These are phyloP conservation scores for Allobates femoralis DNA, from an alignment of 2,797 vertebrate genomes.

Conservation along the genomic window DNA sequence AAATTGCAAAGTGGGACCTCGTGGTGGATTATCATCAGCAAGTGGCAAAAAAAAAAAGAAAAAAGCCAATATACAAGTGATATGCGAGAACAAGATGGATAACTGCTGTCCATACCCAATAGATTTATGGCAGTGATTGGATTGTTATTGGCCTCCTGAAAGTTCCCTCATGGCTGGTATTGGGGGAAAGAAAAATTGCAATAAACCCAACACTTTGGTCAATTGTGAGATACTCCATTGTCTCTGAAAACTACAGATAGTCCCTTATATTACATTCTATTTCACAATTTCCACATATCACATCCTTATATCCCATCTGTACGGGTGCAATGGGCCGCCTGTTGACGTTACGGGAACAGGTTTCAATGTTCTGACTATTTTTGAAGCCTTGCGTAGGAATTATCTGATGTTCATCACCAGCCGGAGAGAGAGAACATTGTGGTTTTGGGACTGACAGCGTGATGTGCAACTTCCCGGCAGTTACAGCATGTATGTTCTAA, in stretches of 20 bases:
- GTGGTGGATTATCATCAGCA: too few species aligned
- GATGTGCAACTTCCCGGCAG: slow-evolving; percentile 52
- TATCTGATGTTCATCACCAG: slow-evolving; percentile 46
- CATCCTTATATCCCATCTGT: slow-evolving; percentile 19
- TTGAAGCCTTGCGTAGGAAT: slow-evolving; percentile 43
- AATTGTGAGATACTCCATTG: neutral
- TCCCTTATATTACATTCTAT: neutral
- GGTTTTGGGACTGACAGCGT: slow-evolving; percentile 41
- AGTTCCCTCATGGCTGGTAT: neutral
- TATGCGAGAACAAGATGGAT: neutral
- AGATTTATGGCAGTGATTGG: neutral
- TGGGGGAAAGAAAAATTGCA: neutral
- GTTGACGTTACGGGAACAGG: slow-evolving; percentile 3
- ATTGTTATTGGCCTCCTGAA: neutral
- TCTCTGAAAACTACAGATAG: neutral
- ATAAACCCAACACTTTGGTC: neutral
- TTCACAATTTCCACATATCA: slow-evolving; percentile 1
- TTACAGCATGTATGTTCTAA: slow-evolving; percentile 18
- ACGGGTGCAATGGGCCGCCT: neutral
- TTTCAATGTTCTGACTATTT: slow-evolving; percentile 41
- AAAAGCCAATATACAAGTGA: neutral
- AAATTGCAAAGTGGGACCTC: too few species aligned
- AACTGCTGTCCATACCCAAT: neutral
- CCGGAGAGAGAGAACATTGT: slow-evolving; percentile 45
- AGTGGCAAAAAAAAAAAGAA: neutral